Conservation (phyloP, 2,113 vertebrate genomes). For the Colius striatus region DNA sequence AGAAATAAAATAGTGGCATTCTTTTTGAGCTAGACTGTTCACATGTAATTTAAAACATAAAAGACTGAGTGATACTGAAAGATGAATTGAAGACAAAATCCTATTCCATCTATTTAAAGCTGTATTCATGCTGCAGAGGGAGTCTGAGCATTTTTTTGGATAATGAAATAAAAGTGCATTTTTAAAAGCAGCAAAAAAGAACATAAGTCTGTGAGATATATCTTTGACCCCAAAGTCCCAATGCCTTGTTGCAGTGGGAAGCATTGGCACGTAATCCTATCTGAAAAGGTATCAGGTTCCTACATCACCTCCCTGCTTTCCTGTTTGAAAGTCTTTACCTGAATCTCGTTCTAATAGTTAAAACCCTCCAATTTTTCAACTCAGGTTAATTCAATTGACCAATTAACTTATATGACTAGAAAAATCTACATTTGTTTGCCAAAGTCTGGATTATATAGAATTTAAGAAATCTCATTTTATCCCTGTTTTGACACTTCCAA, state of each 20-base stretch:
- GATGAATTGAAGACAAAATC: background rate
- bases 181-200: background rate
- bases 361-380: background rate
- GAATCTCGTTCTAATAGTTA: background rate
- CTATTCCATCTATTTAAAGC: background rate
- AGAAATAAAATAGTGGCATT: constrained; percentile 31
- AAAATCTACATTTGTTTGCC: background rate
- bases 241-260: background rate
- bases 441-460: background rate
- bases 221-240: background rate
- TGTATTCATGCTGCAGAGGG: background rate
- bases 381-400: background rate
- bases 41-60: background rate
- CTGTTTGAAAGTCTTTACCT: background rate
- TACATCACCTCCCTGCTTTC: background rate
- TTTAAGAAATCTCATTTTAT: background rate
- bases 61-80: background rate
- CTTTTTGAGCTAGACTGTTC: background rate
- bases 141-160: background rate
- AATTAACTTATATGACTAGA: background rate
- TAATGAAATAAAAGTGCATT: background rate
- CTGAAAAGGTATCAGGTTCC: background rate
- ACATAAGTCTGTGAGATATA: background rate
- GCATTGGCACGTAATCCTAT: background rate
- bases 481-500: background rate